Evolutionary conservation across 92 coral and sea anemone genomes (phyloP).

Genomic region (Scolanthus callimorphus): DNA sequence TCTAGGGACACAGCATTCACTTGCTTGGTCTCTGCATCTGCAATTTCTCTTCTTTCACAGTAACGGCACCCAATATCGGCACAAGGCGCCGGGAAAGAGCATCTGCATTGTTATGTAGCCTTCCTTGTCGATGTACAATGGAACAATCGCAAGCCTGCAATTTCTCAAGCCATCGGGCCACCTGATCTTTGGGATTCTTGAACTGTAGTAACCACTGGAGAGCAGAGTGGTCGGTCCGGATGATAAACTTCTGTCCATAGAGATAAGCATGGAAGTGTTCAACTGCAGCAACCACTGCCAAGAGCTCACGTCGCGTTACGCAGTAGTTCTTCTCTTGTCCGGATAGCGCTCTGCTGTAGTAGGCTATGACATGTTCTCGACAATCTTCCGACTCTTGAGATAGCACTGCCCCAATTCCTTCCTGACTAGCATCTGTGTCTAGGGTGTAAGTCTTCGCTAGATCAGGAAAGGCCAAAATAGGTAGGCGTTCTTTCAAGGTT

Average conservation of each 20-base stretch:
- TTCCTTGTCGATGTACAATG: too few relatives aligned
- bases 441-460: too few relatives aligned
- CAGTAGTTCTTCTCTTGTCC: conserved; percentile 31
- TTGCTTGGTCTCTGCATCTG: not conserved
- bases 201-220: conserved; percentile 33
- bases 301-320: too few relatives aligned
- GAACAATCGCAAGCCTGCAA: conserved; percentile 26
- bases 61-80: conserved; percentile 18
- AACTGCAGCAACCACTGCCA: conserved; percentile 40
- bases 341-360: conserved; percentile 27
- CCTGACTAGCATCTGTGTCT: too few relatives aligned
- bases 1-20: too few relatives aligned
- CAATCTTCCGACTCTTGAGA: too few relatives aligned
- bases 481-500: conserved; percentile 9
- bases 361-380: conserved; percentile 46
- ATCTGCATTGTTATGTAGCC: too few relatives aligned
- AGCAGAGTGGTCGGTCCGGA: conserved; percentile 47
- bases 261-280: conserved; percentile 47
- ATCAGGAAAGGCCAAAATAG: conserved; percentile 24
- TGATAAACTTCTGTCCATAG: conserved; percentile 42
- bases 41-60: conserved; percentile 19
- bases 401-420: conserved; percentile 42
- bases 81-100: too few relatives aligned
- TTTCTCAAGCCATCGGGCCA: conserved; percentile 49
- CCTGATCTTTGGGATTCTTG: conserved; percentile 48